These are phyloP conservation scores for Cydia strobilella DNA, from an alignment of 1,140 invertebrate species.

Conservation along the genomic window DNA sequence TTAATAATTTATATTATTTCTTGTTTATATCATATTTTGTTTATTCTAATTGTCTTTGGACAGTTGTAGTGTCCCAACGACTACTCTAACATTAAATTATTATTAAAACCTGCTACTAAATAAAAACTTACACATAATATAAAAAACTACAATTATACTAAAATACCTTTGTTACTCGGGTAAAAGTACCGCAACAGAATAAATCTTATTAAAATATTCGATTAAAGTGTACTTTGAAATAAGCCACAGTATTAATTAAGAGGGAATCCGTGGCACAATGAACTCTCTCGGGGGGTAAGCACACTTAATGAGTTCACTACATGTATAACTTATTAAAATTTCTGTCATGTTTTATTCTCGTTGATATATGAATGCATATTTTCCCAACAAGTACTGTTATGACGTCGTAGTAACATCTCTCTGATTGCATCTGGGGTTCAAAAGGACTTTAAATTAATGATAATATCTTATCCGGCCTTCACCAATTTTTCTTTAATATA, in stretches of 20 bases:
- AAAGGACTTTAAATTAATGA: no score
- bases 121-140: neutral
- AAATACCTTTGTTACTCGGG: neutral
- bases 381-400: no score
- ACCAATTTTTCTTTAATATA: no score
- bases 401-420: no score
- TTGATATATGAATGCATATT: neutral
- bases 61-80: no score
- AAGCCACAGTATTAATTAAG: slow-evolving; percentile 26
- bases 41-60: no score
- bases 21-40: no score
- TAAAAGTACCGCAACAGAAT: neutral
- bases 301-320: slow-evolving; percentile 30
- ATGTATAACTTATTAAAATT: slow-evolving; percentile 22
- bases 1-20: no score
- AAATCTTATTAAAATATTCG: slow-evolving; percentile 28
- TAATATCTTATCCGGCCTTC: no score
- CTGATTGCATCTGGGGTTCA: no score
- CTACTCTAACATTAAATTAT: no score
- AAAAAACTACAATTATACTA: neutral
- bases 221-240: slow-evolving; percentile 23
- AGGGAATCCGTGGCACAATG: slow-evolving; percentile 22
- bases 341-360: neutral
- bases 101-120: no score
- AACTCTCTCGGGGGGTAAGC: slow-evolving; percentile 23